Conservation (phyloP, 1,140 invertebrate genomes). For the Vollenhovia emeryi region DNA sequence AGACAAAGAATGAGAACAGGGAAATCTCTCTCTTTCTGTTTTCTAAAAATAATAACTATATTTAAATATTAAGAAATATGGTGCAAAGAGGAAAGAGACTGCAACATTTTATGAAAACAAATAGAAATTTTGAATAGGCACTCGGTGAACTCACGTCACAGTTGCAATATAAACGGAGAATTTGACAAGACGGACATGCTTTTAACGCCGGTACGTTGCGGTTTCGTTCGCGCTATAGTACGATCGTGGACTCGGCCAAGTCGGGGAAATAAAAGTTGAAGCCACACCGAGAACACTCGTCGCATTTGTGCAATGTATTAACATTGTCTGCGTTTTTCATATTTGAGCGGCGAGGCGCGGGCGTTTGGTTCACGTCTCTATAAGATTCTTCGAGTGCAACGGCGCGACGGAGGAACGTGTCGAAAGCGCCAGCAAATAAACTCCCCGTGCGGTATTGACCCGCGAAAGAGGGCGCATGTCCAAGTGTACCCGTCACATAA, state of each 20-base stretch:
- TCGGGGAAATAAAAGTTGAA: constrained; percentile 4
- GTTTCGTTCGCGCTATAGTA: constrained; percentile 64
- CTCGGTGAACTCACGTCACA: background rate
- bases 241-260: background rate
- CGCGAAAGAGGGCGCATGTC: constrained; percentile 4
- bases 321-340: constrained; percentile 38
- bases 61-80: background rate
- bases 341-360: constrained; percentile 56
- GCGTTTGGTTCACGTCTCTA: constrained; percentile 55
- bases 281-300: constrained; percentile 58
- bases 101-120: background rate
- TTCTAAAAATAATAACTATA: background rate
- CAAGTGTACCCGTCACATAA: constrained; percentile 13
- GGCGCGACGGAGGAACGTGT: constrained; percentile 18
- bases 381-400: constrained; percentile 1
- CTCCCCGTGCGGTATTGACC: constrained; percentile 42
- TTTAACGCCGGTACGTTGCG: constrained; percentile 72
- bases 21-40: background rate
- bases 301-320: constrained; percentile 66
- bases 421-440: constrained; percentile 64
- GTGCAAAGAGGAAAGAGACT: background rate
- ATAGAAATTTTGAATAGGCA: background rate
- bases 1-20: background rate
- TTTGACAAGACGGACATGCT: constrained; percentile 60
- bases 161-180: constrained; percentile 30